These are phyloP conservation scores for Catharus minimus DNA, from an alignment of 2,113 vertebrate genomes.

Conservation along the genomic window DNA sequence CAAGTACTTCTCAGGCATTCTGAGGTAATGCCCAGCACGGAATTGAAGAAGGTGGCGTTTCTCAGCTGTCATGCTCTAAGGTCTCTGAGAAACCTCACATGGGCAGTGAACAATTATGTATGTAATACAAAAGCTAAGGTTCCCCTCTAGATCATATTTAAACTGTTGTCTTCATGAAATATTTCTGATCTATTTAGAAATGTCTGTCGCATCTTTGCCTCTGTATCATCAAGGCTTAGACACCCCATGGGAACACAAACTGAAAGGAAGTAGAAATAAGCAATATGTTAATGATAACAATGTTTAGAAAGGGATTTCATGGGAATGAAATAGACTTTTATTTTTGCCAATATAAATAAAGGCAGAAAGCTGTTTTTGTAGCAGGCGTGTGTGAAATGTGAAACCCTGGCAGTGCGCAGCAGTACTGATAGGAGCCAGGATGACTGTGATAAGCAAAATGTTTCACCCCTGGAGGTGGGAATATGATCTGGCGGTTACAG, in stretches of 20 bases:
- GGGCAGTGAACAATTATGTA: background rate
- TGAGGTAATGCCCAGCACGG: background rate
- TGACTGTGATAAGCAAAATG: background rate
- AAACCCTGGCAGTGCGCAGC: background rate
- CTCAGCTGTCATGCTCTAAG: background rate
- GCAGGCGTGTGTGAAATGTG: background rate
- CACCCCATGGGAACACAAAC: background rate
- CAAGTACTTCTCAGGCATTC: background rate
- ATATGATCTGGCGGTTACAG: background rate
- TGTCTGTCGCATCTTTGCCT: accelerated
- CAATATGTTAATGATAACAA: background rate
- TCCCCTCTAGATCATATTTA: background rate
- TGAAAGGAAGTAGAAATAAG: background rate
- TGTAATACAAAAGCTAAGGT: background rate
- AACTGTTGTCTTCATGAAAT: background rate
- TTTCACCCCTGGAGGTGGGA: background rate
- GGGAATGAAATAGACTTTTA: background rate
- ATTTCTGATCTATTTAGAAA: background rate
- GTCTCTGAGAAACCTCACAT: background rate
- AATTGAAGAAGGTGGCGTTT: background rate
- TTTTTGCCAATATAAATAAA: conserved; percentile 29
- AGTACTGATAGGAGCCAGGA: background rate
- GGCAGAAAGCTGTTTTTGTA: background rate
- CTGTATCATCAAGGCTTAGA: background rate
- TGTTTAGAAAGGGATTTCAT: conserved; percentile 14